These are phyloP conservation scores for Onychostruthus taczanowskii DNA, from an alignment of 2,113 vertebrate species.

Conservation along the genomic window DNA sequence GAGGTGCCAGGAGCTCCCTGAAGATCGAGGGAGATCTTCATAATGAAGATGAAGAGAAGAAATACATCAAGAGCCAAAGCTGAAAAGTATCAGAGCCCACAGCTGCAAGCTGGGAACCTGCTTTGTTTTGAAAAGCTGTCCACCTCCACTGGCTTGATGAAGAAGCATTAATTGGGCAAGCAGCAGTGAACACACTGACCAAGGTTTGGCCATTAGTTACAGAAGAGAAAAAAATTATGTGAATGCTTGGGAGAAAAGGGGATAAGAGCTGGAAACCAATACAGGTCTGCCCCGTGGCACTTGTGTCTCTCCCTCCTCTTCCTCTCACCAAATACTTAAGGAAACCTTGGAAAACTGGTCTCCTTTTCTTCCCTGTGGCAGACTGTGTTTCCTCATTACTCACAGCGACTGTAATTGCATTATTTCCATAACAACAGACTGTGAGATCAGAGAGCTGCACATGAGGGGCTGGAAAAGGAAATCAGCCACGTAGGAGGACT, in stretches of 20 bases:
- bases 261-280: neutral
- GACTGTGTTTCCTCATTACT: neutral
- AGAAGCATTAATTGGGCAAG: neutral
- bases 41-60: neutral
- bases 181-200: neutral
- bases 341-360: neutral
- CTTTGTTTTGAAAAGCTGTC: constrained; percentile 1
- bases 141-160: neutral
- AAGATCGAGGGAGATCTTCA: neutral
- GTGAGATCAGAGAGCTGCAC: neutral
- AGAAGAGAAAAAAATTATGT: neutral
- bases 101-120: neutral
- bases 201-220: neutral
- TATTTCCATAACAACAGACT: constrained; percentile 60
- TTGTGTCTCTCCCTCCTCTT: neutral
- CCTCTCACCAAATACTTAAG: neutral
- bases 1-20: neutral
- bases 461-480: neutral
- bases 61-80: neutral
- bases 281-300: fast-evolving
- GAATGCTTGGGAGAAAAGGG: neutral
- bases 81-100: neutral
- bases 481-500: neutral
- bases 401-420: constrained; percentile 24
- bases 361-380: neutral